Evolutionary conservation across 2,113 vertebrate genomes (phyloP).

Genomic region (Morone saxatilis): DNA sequence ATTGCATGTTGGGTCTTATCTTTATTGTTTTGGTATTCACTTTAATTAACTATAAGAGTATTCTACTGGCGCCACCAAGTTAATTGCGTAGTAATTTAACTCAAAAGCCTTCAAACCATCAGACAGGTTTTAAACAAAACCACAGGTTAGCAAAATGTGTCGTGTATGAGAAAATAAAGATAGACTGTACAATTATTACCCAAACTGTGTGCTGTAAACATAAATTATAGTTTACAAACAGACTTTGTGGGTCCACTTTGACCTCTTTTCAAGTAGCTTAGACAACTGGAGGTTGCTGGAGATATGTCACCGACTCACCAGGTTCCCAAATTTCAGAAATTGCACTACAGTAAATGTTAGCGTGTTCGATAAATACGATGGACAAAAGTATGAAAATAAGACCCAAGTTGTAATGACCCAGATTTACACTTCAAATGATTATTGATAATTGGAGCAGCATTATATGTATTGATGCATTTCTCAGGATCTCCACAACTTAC

Average conservation of each 20-base stretch:
- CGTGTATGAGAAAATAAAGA: not conserved
- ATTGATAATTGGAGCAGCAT: not conserved
- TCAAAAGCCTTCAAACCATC: not conserved
- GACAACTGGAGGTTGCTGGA: not conserved
- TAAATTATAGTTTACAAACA: not conserved
- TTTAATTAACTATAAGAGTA: not conserved
- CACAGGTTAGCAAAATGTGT: not conserved
- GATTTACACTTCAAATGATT: not conserved
- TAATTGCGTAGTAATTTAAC: not conserved
- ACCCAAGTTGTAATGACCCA: not conserved
- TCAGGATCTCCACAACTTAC: not conserved
- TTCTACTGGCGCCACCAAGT: not conserved
- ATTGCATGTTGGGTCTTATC: not conserved
- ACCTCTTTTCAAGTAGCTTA: not conserved
- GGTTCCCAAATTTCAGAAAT: not conserved
- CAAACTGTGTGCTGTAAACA: conserved; percentile 1
- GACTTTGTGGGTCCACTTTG: not conserved
- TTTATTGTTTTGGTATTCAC: not conserved
- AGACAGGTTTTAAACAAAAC: not conserved
- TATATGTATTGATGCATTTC: not conserved
- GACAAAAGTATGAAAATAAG: not conserved
- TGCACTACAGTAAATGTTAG: not conserved
- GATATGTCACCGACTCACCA: not conserved
- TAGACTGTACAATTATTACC: not conserved
- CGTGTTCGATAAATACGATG: not conserved